Evolutionary conservation across 1,140 invertebrate species (phyloP).

Genomic region (Nephotettix cincticeps): DNA sequence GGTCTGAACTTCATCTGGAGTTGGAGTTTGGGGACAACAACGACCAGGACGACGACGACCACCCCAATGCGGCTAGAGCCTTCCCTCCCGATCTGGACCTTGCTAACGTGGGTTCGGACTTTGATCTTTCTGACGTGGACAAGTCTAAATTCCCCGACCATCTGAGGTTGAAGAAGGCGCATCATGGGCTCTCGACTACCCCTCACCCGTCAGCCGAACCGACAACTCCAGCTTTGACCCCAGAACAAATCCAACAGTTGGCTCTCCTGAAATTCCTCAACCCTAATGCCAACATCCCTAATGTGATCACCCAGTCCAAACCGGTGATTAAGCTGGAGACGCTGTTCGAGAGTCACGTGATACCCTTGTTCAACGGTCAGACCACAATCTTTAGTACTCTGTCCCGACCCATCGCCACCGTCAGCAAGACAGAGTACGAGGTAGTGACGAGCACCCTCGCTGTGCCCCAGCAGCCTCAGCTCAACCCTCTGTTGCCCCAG

Average conservation of each 20-base stretch:
- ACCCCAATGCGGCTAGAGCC: conserved; percentile 51
- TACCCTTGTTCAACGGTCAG: conserved; percentile 71
- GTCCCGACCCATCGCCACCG: conserved; percentile 69
- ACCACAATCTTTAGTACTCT: conserved; percentile 74
- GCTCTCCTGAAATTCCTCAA: conserved; percentile 69
- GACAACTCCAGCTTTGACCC: conserved; percentile 55
- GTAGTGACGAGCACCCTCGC: conserved; percentile 69
- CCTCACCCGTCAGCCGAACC: conserved; percentile 35
- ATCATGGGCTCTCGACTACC: conserved; percentile 38
- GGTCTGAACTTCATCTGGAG: conserved; percentile 80
- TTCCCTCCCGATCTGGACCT: conserved; percentile 63
- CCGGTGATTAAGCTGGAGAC: conserved; percentile 74
- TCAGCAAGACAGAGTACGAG: conserved; percentile 74
- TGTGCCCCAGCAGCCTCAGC: conserved; percentile 43
- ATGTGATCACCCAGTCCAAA: conserved; percentile 72
- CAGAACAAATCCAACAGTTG: conserved; percentile 73
- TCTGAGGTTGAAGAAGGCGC: conserved; percentile 58
- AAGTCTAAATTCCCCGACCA: conserved; percentile 56
- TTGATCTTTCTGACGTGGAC: conserved; percentile 68
- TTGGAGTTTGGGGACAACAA: conserved; percentile 81
- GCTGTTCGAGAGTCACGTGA: conserved; percentile 75
- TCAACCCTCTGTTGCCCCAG: conserved; percentile 49
- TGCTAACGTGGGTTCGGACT: conserved; percentile 64
- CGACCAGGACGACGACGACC: conserved; percentile 61
- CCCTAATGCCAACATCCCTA: conserved; percentile 62